These are phyloP conservation scores for Triplophysa yarkandensis DNA, from an alignment of 2,797 vertebrate genomes.

Conservation along the genomic window DNA sequence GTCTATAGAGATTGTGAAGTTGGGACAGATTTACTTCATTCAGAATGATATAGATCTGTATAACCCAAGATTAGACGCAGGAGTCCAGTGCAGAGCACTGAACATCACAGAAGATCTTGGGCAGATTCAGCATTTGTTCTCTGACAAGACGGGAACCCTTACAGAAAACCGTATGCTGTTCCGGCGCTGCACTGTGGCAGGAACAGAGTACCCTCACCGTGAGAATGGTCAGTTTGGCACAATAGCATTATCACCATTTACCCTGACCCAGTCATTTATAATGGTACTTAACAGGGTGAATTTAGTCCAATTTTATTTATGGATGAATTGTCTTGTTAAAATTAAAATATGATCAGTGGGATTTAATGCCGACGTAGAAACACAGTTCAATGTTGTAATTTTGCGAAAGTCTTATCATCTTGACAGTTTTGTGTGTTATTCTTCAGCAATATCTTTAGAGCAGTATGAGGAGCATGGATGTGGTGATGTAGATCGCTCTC, in stretches of 20 bases:
- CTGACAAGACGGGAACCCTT: slow-evolving; percentile 96
- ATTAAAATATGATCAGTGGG: no score
- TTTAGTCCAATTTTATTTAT: no score
- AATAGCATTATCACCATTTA: background rate
- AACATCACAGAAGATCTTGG: slow-evolving; percentile 96
- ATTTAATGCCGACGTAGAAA: no score
- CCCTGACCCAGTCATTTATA: background rate
- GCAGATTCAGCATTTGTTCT: slow-evolving; percentile 93
- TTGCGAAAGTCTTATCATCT: background rate
- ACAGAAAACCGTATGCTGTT: slow-evolving; percentile 99
- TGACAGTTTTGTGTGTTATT: slow-evolving; percentile 8
- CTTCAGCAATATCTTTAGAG: slow-evolving; percentile 82
- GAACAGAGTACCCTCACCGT: slow-evolving; percentile 88
- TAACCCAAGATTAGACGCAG: slow-evolving; percentile 81
- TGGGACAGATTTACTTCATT: slow-evolving; percentile 94
- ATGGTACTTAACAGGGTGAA: no score
- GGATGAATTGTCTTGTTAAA: no score
- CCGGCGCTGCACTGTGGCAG: slow-evolving; percentile 88
- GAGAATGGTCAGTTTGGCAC: slow-evolving; percentile 83
- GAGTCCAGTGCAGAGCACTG: slow-evolving; percentile 88
- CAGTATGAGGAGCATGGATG: slow-evolving; percentile 77
- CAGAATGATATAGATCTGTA: slow-evolving; percentile 91
- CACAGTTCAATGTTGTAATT: no score
- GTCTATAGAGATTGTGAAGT: slow-evolving; percentile 95
- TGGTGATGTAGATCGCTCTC: slow-evolving; percentile 56